Conservation (phyloP, 2,888 invertebrate species). For the Linyphia triangularis region DNA sequence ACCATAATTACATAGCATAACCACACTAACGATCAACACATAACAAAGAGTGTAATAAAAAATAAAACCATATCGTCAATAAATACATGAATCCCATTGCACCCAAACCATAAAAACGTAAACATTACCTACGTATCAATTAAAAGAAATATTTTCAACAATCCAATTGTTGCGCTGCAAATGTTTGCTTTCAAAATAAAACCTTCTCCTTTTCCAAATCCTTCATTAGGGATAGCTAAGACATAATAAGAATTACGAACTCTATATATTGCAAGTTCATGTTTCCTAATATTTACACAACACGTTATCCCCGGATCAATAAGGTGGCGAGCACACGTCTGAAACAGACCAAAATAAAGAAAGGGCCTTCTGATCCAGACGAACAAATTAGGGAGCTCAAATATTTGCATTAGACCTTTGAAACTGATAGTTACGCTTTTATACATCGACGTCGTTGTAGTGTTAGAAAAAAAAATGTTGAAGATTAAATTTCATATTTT, state of each 20-base stretch:
- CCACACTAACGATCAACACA: too few species aligned
- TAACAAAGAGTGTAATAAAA: too few species aligned
- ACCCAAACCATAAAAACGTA: not conserved
- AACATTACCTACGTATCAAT: not conserved
- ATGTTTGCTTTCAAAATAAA: not conserved
- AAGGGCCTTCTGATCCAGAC: conserved; percentile 18
- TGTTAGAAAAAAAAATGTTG: not conserved
- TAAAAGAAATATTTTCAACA: not conserved
- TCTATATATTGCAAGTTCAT: not conserved
- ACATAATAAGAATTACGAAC: not conserved
- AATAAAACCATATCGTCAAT: too few species aligned
- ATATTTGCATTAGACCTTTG: conserved; percentile 13
- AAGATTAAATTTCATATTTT: conserved; percentile 24
- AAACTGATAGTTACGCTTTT: conserved; percentile 3
- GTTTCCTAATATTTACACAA: conserved; percentile 37
- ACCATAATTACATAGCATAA: too few species aligned
- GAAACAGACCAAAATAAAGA: not conserved
- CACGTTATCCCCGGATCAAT: conserved; percentile 34
- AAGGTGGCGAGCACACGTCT: not conserved
- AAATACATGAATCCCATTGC: too few species aligned
- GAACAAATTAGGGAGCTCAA: conserved; percentile 15
- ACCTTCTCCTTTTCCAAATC: not conserved
- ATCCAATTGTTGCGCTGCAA: not conserved
- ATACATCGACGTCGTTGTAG: not conserved
- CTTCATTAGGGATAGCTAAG: not conserved